These are phyloP conservation scores for Phalacrocorax pelagicus DNA, from an alignment of 2,113 vertebrate genomes.

Conservation along the genomic window DNA sequence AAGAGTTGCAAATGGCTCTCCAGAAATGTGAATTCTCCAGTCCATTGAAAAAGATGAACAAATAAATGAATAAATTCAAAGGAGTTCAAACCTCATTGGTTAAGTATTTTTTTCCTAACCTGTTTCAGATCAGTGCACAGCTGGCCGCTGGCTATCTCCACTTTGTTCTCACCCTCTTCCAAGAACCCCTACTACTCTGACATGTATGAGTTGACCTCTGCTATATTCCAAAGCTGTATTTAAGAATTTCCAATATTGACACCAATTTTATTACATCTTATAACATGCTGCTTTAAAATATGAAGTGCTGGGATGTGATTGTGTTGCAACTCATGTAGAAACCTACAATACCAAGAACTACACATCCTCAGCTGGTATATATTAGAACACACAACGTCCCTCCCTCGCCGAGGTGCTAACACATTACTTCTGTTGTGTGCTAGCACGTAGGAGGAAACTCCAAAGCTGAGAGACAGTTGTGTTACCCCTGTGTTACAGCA, in stretches of 20 bases:
- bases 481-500: not conserved
- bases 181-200: not conserved
- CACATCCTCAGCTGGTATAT: not conserved
- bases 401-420: not conserved
- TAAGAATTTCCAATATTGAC: not conserved
- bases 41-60: not conserved
- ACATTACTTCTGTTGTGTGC: not conserved
- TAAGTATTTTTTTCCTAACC: slow-evolving; percentile 1
- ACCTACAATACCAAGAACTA: not conserved
- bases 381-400: not conserved
- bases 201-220: not conserved
- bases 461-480: not conserved
- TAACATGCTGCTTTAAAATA: not conserved
- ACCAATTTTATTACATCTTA: not conserved
- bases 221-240: not conserved
- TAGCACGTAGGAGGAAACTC: not conserved
- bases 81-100: not conserved
- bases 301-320: not conserved
- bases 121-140: slow-evolving; percentile 5
- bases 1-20: not conserved
- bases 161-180: not conserved
- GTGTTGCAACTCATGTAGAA: not conserved
- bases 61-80: not conserved
- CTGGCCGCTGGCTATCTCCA: not conserved
- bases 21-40: slow-evolving; percentile 1